Conservation (phyloP, 2,797 vertebrate species). For the Hydrolagus colliei region DNA sequence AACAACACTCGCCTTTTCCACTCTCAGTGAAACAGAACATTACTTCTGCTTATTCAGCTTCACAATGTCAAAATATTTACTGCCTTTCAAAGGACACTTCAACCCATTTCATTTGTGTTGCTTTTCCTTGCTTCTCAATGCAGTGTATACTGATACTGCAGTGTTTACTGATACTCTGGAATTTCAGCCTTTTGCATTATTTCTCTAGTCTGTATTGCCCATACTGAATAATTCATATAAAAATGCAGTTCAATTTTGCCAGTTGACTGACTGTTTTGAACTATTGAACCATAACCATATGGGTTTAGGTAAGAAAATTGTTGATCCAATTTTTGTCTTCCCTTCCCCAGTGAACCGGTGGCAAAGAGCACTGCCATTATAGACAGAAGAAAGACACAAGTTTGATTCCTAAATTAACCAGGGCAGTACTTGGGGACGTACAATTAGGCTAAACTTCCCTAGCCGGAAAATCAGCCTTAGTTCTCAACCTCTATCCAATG, state of each 20-base stretch:
- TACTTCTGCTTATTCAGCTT: neutral
- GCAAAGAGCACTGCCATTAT: no score
- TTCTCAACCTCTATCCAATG: no score
- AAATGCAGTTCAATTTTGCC: neutral
- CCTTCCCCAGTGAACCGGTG: no score
- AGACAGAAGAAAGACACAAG: no score
- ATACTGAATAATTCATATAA: neutral
- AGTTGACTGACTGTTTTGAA: neutral
- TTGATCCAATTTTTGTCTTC: no score
- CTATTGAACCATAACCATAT: neutral
- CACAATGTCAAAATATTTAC: neutral
- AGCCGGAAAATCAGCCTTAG: no score
- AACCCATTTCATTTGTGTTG: neutral
- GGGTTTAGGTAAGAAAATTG: no score
- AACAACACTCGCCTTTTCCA: no score
- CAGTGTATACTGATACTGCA: neutral
- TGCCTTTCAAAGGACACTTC: neutral
- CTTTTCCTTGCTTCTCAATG: neutral
- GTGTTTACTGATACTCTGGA: neutral
- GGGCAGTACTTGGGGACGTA: no score
- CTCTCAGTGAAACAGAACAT: no score
- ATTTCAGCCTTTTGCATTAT: neutral
- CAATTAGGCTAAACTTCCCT: no score
- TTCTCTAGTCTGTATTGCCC: neutral
- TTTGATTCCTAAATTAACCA: no score